A percentile compares a stretch with the other conserved stretches of the same genome.
Evolutionary conservation across 2,888 invertebrate genomes (phyloP).

Genomic region (Agrotis clavis): DNA sequence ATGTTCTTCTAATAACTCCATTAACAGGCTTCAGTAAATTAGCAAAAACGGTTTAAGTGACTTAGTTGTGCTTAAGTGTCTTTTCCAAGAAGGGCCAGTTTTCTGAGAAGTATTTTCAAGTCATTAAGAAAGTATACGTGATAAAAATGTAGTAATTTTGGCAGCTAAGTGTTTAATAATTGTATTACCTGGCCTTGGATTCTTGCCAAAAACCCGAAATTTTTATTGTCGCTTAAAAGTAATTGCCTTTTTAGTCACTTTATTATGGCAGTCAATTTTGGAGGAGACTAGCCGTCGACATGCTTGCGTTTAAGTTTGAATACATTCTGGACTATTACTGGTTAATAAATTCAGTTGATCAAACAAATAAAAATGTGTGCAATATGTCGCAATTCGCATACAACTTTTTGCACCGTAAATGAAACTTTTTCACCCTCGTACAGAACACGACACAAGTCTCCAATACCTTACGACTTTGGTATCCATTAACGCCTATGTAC

Average conservation of each 20-base stretch:
- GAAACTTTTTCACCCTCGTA: too few species aligned
- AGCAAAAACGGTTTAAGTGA: slow-evolving; percentile 9
- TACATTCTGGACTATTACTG: too few species aligned
- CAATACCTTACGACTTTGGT: too few species aligned
- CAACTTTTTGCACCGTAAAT: too few species aligned
- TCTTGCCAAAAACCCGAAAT: neutral
- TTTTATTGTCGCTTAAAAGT: neutral
- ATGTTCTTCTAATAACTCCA: slow-evolving; percentile 26
- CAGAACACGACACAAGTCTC: too few species aligned
- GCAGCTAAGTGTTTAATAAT: neutral
- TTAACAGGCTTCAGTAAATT: neutral
- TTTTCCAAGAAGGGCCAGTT: slow-evolving; percentile 3
- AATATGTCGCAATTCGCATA: too few species aligned
- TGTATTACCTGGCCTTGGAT: neutral
- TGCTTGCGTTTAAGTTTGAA: too few species aligned
- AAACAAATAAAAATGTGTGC: too few species aligned
- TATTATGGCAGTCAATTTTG: neutral
- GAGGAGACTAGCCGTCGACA: neutral
- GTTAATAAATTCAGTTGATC: too few species aligned
- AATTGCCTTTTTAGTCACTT: neutral
- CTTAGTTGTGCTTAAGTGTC: neutral
- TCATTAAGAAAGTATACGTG: neutral
- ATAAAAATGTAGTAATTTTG: neutral
- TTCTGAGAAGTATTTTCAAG: neutral
- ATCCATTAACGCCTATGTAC: too few species aligned